Percentiles rank a stretch among this genome's conserved stretches.
phyloP scores from a whole-genome alignment of 2,797 vertebrate species.

The Karalla daura region DNA sequence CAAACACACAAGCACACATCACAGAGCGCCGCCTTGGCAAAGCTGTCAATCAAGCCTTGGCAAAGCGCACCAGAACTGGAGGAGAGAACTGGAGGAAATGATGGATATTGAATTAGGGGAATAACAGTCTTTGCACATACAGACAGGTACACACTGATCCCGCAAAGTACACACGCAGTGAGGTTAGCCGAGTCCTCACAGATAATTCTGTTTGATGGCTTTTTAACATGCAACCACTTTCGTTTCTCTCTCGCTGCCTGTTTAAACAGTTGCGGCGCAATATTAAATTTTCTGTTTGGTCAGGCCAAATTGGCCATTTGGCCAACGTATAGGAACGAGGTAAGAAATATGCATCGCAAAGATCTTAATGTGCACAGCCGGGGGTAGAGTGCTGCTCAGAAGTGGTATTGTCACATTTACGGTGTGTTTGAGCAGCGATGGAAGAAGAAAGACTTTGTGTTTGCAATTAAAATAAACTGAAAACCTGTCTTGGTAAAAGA shows the following conservation, averaged over 20 bases:
- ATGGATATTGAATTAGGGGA: conserved; percentile 68
- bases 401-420: conserved; percentile 29
- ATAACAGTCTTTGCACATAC: conserved; percentile 52
- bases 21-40: conserved; percentile 36
- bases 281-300: conserved; percentile 54
- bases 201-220: conserved; percentile 74
- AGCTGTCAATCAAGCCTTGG: conserved; percentile 65
- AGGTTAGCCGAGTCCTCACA: conserved; percentile 43
- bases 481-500: not conserved
- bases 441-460: not conserved
- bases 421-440: conserved; percentile 1
- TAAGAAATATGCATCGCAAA: conserved; percentile 16
- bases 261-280: conserved; percentile 53
- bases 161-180: conserved; percentile 41
- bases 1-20: conserved; percentile 59
- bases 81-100: conserved; percentile 60
- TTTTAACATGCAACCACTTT: conserved; percentile 68
- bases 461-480: conserved; percentile 13
- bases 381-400: conserved; percentile 1
- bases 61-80: conserved; percentile 41
- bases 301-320: conserved; percentile 48
- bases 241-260: conserved; percentile 55
- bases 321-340: conserved; percentile 31
- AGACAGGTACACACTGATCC: conserved; percentile 4
- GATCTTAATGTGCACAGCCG: conserved; percentile 16